These are phyloP conservation scores for Micromys minutus DNA, from an alignment of 2,113 vertebrate genomes.

Conservation along the genomic window DNA sequence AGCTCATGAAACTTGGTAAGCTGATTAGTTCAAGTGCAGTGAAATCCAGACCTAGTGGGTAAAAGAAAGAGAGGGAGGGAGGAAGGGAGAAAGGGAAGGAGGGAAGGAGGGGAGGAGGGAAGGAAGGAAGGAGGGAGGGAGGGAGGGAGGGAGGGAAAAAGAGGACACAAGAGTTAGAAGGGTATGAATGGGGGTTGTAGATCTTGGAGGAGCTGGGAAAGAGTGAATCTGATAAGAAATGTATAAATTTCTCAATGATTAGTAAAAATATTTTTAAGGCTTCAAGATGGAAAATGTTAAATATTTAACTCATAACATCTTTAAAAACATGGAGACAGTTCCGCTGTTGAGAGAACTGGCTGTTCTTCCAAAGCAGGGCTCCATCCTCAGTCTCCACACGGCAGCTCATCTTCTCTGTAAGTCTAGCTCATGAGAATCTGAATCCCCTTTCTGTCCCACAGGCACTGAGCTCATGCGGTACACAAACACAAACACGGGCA, in stretches of 20 bases:
- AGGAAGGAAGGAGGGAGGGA: fast-evolving
- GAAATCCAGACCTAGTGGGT: not conserved
- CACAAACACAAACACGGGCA: no score
- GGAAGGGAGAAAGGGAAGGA: no score
- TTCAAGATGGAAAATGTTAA: not conserved
- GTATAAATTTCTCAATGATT: not conserved
- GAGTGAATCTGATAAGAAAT: not conserved
- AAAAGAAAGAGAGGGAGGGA: no score
- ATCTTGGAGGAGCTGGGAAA: not conserved
- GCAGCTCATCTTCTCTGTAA: not conserved
- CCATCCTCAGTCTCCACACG: not conserved
- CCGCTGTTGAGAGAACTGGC: not conserved
- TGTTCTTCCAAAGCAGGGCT: not conserved
- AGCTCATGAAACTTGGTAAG: not conserved
- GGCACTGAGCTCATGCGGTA: not conserved
- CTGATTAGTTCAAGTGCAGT: not conserved
- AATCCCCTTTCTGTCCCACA: not conserved
- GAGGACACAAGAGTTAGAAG: not conserved
- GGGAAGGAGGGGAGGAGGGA: no score
- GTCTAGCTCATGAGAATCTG: not conserved
- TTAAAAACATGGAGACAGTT: not conserved
- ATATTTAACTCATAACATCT: not conserved
- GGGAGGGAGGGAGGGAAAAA: not conserved
- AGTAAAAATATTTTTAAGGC: not conserved
- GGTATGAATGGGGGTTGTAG: not conserved